Conservation (phyloP, 2,113 vertebrate genomes). For the Coryphaenoides rupestris region DNA sequence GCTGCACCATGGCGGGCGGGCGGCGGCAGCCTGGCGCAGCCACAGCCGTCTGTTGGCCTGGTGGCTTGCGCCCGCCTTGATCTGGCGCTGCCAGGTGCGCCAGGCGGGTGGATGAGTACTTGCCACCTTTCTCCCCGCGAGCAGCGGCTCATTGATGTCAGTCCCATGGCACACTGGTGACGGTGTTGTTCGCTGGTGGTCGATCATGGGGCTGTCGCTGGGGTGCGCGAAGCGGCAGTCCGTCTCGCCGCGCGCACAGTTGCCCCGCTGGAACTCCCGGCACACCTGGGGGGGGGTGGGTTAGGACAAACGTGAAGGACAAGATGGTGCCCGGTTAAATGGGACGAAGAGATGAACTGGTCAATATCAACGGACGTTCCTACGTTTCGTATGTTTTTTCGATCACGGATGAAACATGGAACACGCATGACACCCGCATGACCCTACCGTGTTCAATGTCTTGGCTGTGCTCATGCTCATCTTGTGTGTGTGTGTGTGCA, state of each 20-base stretch:
- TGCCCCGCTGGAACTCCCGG: constrained; percentile 97
- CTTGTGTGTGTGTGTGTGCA: too few species aligned
- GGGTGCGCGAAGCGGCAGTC: constrained; percentile 98
- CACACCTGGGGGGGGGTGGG: constrained; percentile 76
- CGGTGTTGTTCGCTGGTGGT: constrained; percentile 98
- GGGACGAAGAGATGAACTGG: not conserved
- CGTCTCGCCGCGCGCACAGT: constrained; percentile 95
- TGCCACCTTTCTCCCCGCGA: constrained; percentile 99
- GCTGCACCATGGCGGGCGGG: constrained; percentile 93
- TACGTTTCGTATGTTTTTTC: too few species aligned
- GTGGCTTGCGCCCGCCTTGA: constrained; percentile 96
- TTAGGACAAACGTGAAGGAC: too few species aligned
- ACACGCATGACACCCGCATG: too few species aligned
- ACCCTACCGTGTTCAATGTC: too few species aligned
- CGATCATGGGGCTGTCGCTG: constrained; percentile 97
- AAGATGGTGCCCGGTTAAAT: too few species aligned
- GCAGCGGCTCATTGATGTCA: constrained; percentile 99
- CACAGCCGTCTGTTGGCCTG: constrained; percentile 96
- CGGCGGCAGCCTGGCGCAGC: constrained; percentile 90
- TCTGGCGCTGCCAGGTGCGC: constrained; percentile 99
- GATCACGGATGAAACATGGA: too few species aligned
- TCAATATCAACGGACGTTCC: not conserved
- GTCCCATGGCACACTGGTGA: constrained; percentile 99
- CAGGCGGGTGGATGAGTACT: constrained; percentile 99
- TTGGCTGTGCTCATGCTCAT: too few species aligned